Conservation (phyloP, 2,113 vertebrate genomes). For the Microcebus ravelobensis region DNA sequence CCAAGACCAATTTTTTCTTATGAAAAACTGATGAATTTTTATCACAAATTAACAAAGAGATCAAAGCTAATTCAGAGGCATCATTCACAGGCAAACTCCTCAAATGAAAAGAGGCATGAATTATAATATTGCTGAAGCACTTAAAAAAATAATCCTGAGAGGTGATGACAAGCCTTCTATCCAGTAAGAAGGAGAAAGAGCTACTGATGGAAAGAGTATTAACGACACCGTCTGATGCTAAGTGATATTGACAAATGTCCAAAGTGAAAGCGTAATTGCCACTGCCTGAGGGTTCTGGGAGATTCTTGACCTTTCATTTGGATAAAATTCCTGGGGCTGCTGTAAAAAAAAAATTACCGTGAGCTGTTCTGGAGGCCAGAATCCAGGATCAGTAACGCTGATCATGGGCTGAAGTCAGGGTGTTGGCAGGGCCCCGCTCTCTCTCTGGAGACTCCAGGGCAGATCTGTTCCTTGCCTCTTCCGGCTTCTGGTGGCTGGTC, state of each 20-base stretch:
- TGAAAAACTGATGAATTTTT: not conserved
- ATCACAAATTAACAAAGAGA: not conserved
- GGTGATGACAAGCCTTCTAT: not conserved
- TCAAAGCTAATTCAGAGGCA: too few relatives aligned
- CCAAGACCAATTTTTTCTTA: not conserved
- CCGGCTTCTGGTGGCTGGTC: too few relatives aligned
- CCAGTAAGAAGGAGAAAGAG: not conserved
- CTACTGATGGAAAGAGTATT: not conserved
- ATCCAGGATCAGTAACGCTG: not conserved
- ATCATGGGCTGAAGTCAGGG: not conserved
- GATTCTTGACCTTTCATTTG: not conserved
- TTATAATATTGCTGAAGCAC: too few relatives aligned
- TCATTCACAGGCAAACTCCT: too few relatives aligned
- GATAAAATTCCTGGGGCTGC: not conserved
- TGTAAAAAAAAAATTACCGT: not conserved
- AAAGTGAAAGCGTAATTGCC: accelerated
- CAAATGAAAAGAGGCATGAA: too few relatives aligned
- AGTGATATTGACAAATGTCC: accelerated
- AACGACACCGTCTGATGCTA: accelerated
- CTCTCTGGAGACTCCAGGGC: too few relatives aligned
- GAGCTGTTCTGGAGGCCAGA: not conserved
- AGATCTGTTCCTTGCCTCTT: not conserved
- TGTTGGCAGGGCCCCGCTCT: not conserved
- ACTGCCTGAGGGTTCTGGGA: not conserved
- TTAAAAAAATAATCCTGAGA: not conserved